Conservation (phyloP, 2,113 vertebrate species). For the Helogale parvula region DNA sequence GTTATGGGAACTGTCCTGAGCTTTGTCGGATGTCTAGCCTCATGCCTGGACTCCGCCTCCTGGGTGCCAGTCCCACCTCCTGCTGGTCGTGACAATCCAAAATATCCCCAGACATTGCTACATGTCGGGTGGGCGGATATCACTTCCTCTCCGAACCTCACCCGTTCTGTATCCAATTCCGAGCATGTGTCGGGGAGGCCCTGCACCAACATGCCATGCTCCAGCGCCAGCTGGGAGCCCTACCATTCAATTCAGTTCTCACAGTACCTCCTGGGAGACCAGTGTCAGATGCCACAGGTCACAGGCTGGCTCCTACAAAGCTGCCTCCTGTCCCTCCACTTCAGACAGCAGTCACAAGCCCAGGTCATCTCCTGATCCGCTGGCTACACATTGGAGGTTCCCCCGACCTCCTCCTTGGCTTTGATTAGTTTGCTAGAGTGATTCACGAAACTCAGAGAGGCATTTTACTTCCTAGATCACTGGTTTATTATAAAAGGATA, state of each 20-base stretch:
- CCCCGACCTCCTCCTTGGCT: not conserved
- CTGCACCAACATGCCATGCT: too few species aligned
- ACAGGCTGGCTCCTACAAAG: not conserved
- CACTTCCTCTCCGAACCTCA: not conserved
- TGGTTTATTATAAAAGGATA: not conserved
- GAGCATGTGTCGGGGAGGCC: too few species aligned
- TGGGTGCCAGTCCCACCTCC: not conserved
- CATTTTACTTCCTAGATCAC: not conserved
- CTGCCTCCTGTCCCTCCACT: not conserved
- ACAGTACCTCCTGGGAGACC: not conserved
- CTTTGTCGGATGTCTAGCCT: not conserved
- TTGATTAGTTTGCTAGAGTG: not conserved
- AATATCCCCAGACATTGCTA: not conserved
- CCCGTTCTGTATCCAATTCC: not conserved
- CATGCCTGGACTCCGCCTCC: not conserved
- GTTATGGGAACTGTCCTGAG: not conserved
- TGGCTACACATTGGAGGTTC: not conserved
- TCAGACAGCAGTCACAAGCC: too few species aligned
- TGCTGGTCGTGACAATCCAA: not conserved
- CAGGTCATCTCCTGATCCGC: not conserved
- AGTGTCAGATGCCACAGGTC: not conserved
- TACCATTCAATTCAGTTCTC: not conserved
- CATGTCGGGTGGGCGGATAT: not conserved
- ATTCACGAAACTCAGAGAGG: not conserved
- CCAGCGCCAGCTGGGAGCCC: not conserved